Conservation (phyloP, 92 coral and sea anemone species). For the Montipora capitata region DNA sequence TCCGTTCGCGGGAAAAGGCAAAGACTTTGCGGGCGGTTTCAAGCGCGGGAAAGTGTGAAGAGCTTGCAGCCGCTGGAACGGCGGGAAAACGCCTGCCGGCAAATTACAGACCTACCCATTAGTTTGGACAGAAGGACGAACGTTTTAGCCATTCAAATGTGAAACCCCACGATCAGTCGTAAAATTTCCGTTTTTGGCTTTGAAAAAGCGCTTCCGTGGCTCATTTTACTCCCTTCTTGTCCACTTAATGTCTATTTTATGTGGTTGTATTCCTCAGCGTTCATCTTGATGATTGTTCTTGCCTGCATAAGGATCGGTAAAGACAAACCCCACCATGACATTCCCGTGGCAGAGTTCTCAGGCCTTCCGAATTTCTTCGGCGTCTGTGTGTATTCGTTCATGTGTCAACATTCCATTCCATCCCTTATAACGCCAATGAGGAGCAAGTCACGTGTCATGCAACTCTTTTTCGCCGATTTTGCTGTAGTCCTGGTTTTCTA, state of each 20-base stretch:
- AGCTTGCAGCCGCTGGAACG: no score
- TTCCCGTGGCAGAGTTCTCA: slow-evolving; percentile 63
- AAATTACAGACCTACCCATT: no score
- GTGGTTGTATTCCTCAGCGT: slow-evolving; percentile 77
- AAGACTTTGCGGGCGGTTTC: no score
- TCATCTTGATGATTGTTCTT: slow-evolving; percentile 87
- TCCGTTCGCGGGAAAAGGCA: no score
- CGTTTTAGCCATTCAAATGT: no score
- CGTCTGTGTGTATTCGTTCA: slow-evolving; percentile 95
- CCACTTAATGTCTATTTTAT: no score
- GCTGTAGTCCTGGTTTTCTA: slow-evolving; percentile 87
- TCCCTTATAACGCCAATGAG: slow-evolving; percentile 94
- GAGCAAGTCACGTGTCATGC: slow-evolving; percentile 86
- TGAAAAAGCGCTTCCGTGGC: background rate
- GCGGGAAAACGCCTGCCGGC: no score
- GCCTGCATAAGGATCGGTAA: slow-evolving; percentile 74
- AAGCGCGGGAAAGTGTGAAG: no score
- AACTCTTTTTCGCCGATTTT: slow-evolving; percentile 81
- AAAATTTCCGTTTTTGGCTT: background rate
- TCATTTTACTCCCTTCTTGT: no score
- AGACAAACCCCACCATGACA: slow-evolving; percentile 42
- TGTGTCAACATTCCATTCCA: slow-evolving; percentile 99
- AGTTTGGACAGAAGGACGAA: no score
- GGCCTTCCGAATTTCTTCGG: slow-evolving; percentile 98
- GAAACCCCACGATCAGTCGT: background rate